Conservation (phyloP, 1,140 invertebrate species). For the Colletes gigas region DNA sequence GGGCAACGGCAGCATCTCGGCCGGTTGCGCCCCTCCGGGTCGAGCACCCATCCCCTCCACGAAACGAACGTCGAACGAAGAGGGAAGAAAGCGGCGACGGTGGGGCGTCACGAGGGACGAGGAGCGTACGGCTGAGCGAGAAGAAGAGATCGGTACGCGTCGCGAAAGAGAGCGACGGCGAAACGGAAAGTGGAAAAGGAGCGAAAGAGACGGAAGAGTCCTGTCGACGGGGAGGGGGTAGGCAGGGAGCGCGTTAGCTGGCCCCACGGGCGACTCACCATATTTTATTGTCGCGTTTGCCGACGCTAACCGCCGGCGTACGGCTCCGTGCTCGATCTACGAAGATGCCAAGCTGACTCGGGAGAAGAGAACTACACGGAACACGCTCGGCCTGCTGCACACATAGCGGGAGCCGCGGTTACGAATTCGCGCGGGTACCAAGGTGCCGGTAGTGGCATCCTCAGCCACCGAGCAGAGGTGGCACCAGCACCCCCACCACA, state of each 20-base stretch:
- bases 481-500: slow-evolving; percentile 68
- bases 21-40: slow-evolving; percentile 55
- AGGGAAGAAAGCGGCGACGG: slow-evolving; percentile 68
- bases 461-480: slow-evolving; percentile 68
- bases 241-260: slow-evolving; percentile 63
- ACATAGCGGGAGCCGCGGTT: slow-evolving; percentile 32
- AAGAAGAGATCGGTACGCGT: slow-evolving; percentile 36
- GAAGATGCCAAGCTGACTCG: slow-evolving; percentile 56
- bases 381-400: slow-evolving; percentile 48
- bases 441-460: slow-evolving; percentile 57
- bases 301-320: slow-evolving; percentile 66
- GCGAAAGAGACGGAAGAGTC: slow-evolving; percentile 50
- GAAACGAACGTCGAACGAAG: slow-evolving; percentile 69
- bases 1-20: slow-evolving; percentile 57
- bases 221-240: slow-evolving; percentile 40
- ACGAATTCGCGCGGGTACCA: slow-evolving; percentile 56
- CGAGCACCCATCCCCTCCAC: slow-evolving; percentile 61
- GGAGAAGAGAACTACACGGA: slow-evolving; percentile 55
- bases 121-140: slow-evolving; percentile 46
- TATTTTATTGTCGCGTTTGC: slow-evolving; percentile 79
- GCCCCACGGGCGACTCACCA: slow-evolving; percentile 70
- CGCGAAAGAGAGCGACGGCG: slow-evolving; percentile 52
- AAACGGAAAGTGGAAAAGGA: slow-evolving; percentile 62
- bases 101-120: slow-evolving; percentile 58
- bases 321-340: slow-evolving; percentile 59